Evolutionary conservation across 2,888 invertebrate species (phyloP), one percentile per base, ranked within the genome.

Genomic region (Fissipunctia ypsillon): DNA sequence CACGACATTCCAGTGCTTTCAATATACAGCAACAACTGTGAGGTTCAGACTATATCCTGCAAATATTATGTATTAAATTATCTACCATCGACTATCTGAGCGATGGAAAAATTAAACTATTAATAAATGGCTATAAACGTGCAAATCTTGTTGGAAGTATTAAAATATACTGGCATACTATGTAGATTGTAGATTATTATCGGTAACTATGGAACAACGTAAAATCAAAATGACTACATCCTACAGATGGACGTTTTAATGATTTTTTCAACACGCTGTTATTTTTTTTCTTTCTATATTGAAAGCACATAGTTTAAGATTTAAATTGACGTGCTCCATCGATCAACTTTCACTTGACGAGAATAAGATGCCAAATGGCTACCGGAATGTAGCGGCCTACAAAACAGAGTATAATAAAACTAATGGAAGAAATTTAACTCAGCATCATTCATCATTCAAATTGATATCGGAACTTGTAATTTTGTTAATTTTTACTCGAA

Each of bases 301-400:
- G 77, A 69, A 78, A 80, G 69, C 75, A 76, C 75, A 79, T 78
- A 66, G 68, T 72, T 59, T 84, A 84, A 87, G 83, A 84, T 75
- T 69, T 81, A 83, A 87, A 86, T 82, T 76, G 77, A 43, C 73
- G 60, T 65, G 67, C 76, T 86, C 79, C 88, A 91, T 92, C 91
- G 88, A 91, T 91, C 89, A 93, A 93, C 93, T 93, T 93, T 93
- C 93, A 92, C 92, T 90, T 71, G 84, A 84, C 75, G 80, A 87
- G 81, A 65, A 82, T 87, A 76, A 78, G 83, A 88, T 77, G 80
- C 81, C 80, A 81, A 87, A 86, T 87, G 66, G 90, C 92, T 91
- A 90, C 92, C 87, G 90, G 88, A 86, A 84, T 85, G 87, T 84
- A 76, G 69, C 86, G 90, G 87, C 90, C 91, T 90, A 88, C 81